Percentiles rank a stretch among this genome's conserved stretches.
These are phyloP conservation scores for Agelaius tricolor DNA, from an alignment of 2,113 vertebrate genomes.

Conservation along the genomic window DNA sequence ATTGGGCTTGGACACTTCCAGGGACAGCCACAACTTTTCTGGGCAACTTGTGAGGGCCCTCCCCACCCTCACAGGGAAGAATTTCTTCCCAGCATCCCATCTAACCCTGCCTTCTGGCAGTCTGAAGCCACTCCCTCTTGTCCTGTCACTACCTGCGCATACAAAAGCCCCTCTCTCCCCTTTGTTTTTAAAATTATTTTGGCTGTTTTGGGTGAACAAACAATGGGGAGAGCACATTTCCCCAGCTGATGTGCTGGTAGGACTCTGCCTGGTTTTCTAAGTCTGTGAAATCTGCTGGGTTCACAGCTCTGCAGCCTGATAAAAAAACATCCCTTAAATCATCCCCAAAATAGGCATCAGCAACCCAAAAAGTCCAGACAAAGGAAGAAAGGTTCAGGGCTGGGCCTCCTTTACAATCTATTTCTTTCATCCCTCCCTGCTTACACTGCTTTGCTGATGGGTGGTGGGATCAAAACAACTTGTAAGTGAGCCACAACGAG, in stretches of 20 bases:
- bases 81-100: not conserved
- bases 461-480: not conserved
- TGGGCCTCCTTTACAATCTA: too few species aligned
- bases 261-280: not conserved
- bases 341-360: rapidly evolving
- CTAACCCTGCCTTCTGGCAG: not conserved
- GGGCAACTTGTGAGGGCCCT: not conserved
- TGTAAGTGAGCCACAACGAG: not conserved
- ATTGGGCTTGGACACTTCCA: not conserved
- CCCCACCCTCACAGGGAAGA: not conserved
- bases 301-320: not conserved
- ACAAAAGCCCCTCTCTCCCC: not conserved
- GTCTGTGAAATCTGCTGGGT: not conserved
- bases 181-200: not conserved
- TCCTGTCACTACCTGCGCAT: not conserved
- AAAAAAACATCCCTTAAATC: not conserved
- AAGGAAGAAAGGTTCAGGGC: not conserved
- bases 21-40: not conserved
- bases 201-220: not conserved
- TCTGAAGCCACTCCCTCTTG: not conserved
- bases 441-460: not conserved
- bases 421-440: not conserved
- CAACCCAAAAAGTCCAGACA: not conserved
- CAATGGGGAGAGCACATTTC: not conserved
- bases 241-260: not conserved